These are phyloP conservation scores for Polymixis lichenea DNA, from an alignment of 2,888 invertebrate species.

Conservation along the genomic window DNA sequence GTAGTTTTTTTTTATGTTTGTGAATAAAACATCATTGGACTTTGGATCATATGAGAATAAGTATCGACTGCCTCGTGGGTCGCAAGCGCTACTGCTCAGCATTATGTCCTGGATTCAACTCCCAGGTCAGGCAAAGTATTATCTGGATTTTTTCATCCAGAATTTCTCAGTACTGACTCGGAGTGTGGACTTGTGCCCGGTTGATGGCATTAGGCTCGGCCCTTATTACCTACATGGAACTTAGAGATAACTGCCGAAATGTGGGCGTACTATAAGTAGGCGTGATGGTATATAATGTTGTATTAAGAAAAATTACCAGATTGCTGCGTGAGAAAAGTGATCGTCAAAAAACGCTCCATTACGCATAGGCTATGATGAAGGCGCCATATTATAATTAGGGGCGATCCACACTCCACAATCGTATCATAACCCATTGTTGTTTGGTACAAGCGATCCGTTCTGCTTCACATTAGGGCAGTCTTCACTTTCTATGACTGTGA, in stretches of 20 bases:
- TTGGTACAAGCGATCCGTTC: slow-evolving; percentile 80
- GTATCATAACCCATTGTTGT: slow-evolving; percentile 72
- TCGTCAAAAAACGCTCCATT: slow-evolving; percentile 27
- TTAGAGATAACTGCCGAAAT: neutral
- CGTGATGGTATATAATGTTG: neutral
- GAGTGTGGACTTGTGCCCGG: neutral
- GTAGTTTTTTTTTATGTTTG: neutral
- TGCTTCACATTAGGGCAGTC: slow-evolving; percentile 83
- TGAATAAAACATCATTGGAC: slow-evolving; percentile 16
- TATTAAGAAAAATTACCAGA: neutral
- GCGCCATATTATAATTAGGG: slow-evolving; percentile 62
- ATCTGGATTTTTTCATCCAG: neutral
- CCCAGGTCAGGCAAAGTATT: neutral
- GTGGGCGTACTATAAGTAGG: neutral
- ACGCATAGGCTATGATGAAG: slow-evolving; percentile 23
- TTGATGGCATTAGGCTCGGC: neutral
- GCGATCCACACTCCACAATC: slow-evolving; percentile 56
- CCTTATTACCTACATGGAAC: neutral
- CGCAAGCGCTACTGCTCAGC: too few relatives aligned
- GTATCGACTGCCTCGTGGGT: neutral
- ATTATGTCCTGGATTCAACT: neutral
- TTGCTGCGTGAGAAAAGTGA: slow-evolving; percentile 30
- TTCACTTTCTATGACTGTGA: slow-evolving; percentile 86
- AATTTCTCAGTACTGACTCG: neutral
- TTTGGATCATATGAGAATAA: neutral